Evolutionary conservation across 2,888 invertebrate genomes (phyloP).

Genomic region (Odontomyia ornata): DNA sequence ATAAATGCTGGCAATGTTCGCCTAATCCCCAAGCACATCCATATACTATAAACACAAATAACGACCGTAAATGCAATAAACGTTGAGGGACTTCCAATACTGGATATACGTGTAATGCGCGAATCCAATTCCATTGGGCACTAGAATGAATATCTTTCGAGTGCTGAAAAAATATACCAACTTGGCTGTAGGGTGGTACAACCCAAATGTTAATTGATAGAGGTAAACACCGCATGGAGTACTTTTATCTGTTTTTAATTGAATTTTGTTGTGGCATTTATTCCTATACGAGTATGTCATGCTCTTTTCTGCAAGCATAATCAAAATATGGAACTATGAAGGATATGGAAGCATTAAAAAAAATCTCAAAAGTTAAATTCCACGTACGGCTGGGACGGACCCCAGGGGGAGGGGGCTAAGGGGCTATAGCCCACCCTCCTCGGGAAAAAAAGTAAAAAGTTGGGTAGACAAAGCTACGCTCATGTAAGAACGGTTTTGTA

Average conservation of each 20-base stretch:
- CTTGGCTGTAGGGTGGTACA: neutral
- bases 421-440: too few species aligned
- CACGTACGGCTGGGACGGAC: too few species aligned
- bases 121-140: conserved; percentile 9
- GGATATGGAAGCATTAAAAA: too few species aligned
- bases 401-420: too few species aligned
- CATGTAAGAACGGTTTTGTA: too few species aligned
- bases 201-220: neutral
- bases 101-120: neutral
- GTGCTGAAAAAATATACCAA: conserved; percentile 30
- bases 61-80: conserved; percentile 34
- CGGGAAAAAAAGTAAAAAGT: too few species aligned
- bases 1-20: neutral
- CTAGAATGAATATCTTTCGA: conserved; percentile 14
- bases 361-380: too few species aligned
- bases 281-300: conserved; percentile 7
- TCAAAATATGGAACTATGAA: too few species aligned
- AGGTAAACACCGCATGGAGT: conserved; percentile 29
- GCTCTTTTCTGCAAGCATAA: too few species aligned
- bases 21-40: conserved; percentile 28
- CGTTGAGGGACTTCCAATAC: conserved; percentile 5
- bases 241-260: conserved; percentile 44
- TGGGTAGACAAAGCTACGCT: too few species aligned
- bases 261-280: conserved; percentile 40
- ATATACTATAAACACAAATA: conserved; percentile 29